Percentiles rank a stretch among this genome's conserved stretches.
phyloP scores from a whole-genome alignment of 2,797 vertebrate genomes.

The Vireo griseus region DNA sequence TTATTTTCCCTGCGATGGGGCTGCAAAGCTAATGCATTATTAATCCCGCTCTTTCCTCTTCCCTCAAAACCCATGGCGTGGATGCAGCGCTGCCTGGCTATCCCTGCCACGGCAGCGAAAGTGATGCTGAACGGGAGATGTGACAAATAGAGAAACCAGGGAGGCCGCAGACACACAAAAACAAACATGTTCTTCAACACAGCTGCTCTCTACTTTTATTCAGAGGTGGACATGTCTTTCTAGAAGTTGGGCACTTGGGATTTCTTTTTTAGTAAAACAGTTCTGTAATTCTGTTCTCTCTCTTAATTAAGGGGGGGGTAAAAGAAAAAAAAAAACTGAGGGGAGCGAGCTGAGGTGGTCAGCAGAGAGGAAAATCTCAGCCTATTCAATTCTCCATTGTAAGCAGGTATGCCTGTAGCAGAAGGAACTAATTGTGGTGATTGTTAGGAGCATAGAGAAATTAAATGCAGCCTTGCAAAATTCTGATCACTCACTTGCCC shows the following conservation, averaged over 20 bases:
- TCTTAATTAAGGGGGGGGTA: background rate
- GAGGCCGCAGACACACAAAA: background rate
- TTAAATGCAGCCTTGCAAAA: slow-evolving; percentile 41
- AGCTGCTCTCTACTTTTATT: background rate
- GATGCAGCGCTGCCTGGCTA: background rate
- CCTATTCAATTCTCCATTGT: slow-evolving; percentile 14
- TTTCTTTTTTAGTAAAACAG: background rate
- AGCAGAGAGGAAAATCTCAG: slow-evolving; percentile 6
- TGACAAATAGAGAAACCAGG: background rate
- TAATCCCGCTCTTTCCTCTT: background rate
- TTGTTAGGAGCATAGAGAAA: slow-evolving; percentile 16
- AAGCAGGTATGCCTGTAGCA: slow-evolving; percentile 42
- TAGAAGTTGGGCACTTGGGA: background rate
- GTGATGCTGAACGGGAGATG: background rate
- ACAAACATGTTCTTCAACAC: background rate
- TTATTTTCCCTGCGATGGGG: background rate
- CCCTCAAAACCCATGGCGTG: background rate
- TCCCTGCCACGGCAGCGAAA: background rate
- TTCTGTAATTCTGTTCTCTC: background rate
- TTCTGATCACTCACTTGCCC: background rate
- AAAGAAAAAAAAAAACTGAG: background rate
- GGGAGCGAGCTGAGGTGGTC: background rate
- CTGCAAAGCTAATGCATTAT: slow-evolving; percentile 16
- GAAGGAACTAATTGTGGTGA: slow-evolving; percentile 41
- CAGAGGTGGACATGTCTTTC: background rate